Base-by-base conservation (phyloP, 2,113 vertebrate genomes). In the Ochotona curzoniae region DNA sequence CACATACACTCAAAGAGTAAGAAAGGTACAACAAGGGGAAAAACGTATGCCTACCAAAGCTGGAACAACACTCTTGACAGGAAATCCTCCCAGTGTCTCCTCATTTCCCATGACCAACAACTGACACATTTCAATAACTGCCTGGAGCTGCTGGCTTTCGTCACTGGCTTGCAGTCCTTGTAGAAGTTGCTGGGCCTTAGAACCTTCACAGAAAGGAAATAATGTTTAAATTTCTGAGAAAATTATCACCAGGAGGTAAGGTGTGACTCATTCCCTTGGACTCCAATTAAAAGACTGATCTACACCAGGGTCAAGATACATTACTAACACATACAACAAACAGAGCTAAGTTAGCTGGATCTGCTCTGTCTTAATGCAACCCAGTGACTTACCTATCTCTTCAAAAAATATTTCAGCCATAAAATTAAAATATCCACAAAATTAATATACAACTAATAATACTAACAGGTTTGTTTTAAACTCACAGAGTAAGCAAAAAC, bases 61-160 rank as follows among this genome's bases (percentile, higher is more conserved):
- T 57, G 99, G 99, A 95, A 99, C 99, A 66, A 99, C 99, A 95
- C 99, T 99, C 97, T 99, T 99, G 71, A 99, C 99, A 67, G 99
- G 99, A 98, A 99, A 99, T 88, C 99, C 99, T 97, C 99, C 99
- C 90, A 99, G 98, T 0, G 99, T 99, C 98, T 99, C 99, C 97
- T 99, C 99, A 81, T 99, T 99, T 80, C 99, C 99, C 99, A 99
- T 99, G 93, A 99, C 99, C 96, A 99, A 96, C 83, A 99, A 98
- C 97, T 99, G 99, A 97, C 99, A 99, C 99, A 99, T 99, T 98
- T 99, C 99, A 94, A 99, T 99, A 69, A 99, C 99, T 30, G 99
- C 99, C 97, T 99, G 99, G 74, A 99, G 98, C 83, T 99, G 99
- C 95, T 99, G 99, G 95, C 99, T 99, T 97, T 99, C 99, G 57